Percentiles rank a stretch among this genome's conserved stretches.
phyloP scores from a whole-genome alignment of 53 echinoderm and acorn worm species.

The Henricia sp. region DNA sequence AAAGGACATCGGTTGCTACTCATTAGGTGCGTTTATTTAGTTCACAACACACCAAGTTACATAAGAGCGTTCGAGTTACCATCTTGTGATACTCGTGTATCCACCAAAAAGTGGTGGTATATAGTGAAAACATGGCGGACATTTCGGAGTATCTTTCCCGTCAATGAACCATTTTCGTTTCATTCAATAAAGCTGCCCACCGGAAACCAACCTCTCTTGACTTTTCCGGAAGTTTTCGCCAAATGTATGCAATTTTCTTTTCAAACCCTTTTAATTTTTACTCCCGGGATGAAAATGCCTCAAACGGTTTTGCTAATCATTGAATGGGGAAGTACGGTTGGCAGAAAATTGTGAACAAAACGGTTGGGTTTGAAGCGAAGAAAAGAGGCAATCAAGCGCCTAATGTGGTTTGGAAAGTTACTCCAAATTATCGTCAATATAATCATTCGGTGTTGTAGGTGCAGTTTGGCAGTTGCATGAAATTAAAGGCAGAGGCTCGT shows the following conservation, averaged over 20 bases:
- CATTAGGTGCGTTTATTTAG: too few species aligned
- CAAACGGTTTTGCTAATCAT: conserved; percentile 6
- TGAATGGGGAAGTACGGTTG: conserved; percentile 30
- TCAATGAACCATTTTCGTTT: too few species aligned
- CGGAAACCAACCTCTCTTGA: conserved; percentile 8
- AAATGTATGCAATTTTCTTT: neutral
- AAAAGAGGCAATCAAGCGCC: conserved; percentile 22
- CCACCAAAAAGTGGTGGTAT: too few species aligned
- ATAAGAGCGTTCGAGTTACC: neutral
- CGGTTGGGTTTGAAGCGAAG: neutral
- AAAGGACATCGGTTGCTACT: too few species aligned
- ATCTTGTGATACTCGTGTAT: neutral
- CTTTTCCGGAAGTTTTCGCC: neutral
- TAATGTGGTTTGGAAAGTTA: conserved; percentile 16
- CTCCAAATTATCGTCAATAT: too few species aligned
- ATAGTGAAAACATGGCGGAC: too few species aligned
- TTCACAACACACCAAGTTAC: too few species aligned
- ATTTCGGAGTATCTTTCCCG: too few species aligned
- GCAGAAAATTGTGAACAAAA: neutral
- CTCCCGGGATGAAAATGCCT: neutral
- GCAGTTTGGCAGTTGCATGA: too few species aligned
- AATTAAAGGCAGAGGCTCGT: too few species aligned
- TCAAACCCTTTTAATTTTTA: neutral
- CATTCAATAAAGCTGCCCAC: neutral
- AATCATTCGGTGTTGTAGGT: too few species aligned